Percentiles rank a stretch among this genome's conserved stretches.
Evolutionary conservation across 2,888 invertebrate genomes (phyloP).

Genomic region (Sthenelais limicola): DNA sequence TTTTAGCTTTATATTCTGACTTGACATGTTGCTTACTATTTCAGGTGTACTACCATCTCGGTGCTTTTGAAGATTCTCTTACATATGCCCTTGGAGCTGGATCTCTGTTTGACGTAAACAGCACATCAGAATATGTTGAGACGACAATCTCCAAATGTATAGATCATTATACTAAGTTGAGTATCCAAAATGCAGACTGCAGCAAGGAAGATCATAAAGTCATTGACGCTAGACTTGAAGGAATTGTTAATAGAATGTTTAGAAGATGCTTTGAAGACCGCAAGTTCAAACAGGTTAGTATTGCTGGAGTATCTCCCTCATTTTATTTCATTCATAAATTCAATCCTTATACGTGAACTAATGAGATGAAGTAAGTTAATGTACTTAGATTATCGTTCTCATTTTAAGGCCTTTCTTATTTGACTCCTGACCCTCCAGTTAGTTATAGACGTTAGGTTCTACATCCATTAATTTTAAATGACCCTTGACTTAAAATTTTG

Average conservation of each 20-base stretch:
- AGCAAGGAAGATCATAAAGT: slow-evolving; percentile 77
- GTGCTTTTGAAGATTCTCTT: slow-evolving; percentile 95
- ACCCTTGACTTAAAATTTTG: not conserved
- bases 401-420: no score
- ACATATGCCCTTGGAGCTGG: slow-evolving; percentile 98
- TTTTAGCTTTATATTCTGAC: no score
- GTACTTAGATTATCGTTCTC: no score
- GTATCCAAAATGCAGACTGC: slow-evolving; percentile 78
- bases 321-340: no score
- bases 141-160: slow-evolving; percentile 98
- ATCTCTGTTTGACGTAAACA: slow-evolving; percentile 94
- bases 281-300: slow-evolving; percentile 89
- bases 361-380: no score
- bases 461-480: no score
- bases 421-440: no score
- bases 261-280: slow-evolving; percentile 91
- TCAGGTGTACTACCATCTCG: slow-evolving; percentile 93
- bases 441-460: no score
- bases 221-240: slow-evolving; percentile 79
- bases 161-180: slow-evolving; percentile 93
- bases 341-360: no score
- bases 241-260: slow-evolving; percentile 97
- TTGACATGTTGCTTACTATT: slow-evolving; percentile 44
- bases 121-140: slow-evolving; percentile 94
- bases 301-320: no score